These are phyloP conservation scores for Drosophila athabasca DNA, from an alignment of 1,140 invertebrate species.

Conservation along the genomic window DNA sequence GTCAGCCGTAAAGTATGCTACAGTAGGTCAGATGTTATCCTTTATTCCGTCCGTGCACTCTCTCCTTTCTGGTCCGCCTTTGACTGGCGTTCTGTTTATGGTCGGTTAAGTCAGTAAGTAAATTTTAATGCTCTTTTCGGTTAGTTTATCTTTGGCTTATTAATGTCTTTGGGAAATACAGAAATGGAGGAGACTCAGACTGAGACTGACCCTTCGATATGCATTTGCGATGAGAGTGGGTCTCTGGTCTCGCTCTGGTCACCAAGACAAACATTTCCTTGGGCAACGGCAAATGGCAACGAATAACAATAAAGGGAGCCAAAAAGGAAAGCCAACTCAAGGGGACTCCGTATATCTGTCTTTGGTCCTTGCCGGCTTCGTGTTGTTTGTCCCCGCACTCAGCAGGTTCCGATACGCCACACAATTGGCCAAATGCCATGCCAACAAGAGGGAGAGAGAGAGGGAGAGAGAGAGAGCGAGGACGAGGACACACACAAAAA, in stretches of 20 bases:
- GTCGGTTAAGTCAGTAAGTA: constrained; percentile 58
- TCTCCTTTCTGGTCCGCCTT: background rate
- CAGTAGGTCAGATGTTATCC: constrained; percentile 53
- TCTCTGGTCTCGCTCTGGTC: no score
- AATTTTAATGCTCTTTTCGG: constrained; percentile 63
- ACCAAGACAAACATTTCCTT: constrained; percentile 30
- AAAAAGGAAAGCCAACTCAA: constrained; percentile 23
- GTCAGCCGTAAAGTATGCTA: constrained; percentile 53
- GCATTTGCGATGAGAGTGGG: constrained; percentile 23
- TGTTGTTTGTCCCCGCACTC: constrained; percentile 43
- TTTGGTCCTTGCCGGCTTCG: constrained; percentile 10
- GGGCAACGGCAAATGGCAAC: constrained; percentile 15
- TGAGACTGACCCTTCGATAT: constrained; percentile 32
- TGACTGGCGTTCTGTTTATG: constrained; percentile 46
- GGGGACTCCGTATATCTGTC: constrained; percentile 6
- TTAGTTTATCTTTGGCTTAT: constrained; percentile 45
- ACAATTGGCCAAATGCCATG: constrained; percentile 62
- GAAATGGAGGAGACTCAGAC: background rate
- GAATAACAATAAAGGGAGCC: constrained; percentile 45
- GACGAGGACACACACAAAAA: constrained; percentile 38
- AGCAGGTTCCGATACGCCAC: constrained; percentile 40
- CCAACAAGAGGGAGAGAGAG: constrained; percentile 16
- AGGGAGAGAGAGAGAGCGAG: no score
- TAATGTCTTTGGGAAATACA: constrained; percentile 39
- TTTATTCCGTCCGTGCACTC: constrained; percentile 3